Evolutionary conservation across 2,888 invertebrate species (phyloP).

Genomic region (Amphipoea oculea): DNA sequence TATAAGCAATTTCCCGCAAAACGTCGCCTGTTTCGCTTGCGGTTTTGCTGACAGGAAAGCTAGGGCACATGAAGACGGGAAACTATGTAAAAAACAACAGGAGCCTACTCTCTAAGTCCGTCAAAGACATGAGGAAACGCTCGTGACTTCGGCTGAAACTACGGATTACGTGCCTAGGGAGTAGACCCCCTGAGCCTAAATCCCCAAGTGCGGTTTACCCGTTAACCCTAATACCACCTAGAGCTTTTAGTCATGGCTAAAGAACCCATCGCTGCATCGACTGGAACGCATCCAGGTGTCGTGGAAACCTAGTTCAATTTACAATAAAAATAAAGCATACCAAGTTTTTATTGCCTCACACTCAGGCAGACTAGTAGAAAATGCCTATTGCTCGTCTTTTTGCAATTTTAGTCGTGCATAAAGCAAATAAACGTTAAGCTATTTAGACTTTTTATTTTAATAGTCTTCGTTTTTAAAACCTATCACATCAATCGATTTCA

Average conservation of each 20-base stretch:
- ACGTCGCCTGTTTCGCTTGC: not conserved
- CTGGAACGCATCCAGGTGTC: not conserved
- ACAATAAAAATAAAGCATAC: not conserved
- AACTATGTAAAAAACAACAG: not conserved
- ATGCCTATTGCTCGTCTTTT: not conserved
- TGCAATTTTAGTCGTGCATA: not conserved
- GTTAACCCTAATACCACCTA: not conserved
- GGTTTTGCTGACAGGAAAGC: not conserved
- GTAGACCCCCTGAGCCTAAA: no score
- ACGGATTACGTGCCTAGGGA: no score
- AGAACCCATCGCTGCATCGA: not conserved
- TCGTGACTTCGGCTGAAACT: not conserved
- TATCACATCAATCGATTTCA: not conserved
- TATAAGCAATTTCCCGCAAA: not conserved
- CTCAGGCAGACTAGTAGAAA: not conserved
- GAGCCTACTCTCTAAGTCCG: no score
- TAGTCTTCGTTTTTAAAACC: conserved; percentile 7
- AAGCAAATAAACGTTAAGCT: not conserved
- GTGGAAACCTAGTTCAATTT: not conserved
- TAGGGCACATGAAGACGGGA: not conserved
- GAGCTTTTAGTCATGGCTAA: not conserved
- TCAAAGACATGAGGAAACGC: not conserved
- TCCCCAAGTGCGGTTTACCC: not conserved
- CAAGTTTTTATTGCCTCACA: not conserved
- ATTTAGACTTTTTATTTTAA: conserved; percentile 2